phyloP scores from a whole-genome alignment of 2,888 invertebrate species.

The Bombylius discolor region DNA sequence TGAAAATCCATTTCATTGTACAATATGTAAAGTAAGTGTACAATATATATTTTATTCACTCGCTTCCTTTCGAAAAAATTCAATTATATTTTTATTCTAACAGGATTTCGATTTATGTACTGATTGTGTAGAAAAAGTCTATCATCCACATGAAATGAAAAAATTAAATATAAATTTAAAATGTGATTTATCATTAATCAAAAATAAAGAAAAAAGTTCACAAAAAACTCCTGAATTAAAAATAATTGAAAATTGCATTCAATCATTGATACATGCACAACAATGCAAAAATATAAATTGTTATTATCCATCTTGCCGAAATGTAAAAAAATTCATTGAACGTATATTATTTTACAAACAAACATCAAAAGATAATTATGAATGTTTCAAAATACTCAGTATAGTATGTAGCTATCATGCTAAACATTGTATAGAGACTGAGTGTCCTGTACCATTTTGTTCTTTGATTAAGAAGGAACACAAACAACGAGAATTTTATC shows the following conservation, averaged over 20 bases:
- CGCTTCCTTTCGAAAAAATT: background rate
- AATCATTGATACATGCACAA: conserved; percentile 89
- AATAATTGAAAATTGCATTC: conserved; percentile 87
- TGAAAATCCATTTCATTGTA: conserved; percentile 95
- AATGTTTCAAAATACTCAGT: conserved; percentile 97
- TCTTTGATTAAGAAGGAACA: conserved; percentile 95
- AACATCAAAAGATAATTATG: conserved; percentile 92
- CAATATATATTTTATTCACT: background rate
- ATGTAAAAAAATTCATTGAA: conserved; percentile 98
- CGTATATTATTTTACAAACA: conserved; percentile 96
- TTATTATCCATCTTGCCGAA: conserved; percentile 90
- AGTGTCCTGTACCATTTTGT: conserved; percentile 98
- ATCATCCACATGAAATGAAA: conserved; percentile 96
- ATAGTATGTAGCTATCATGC: conserved; percentile 98
- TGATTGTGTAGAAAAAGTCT: conserved; percentile 83
- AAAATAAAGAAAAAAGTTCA: conserved; percentile 76
- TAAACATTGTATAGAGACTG: conserved; percentile 92
- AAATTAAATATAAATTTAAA: conserved; percentile 89
- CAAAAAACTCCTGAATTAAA: conserved; percentile 70
- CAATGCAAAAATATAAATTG: conserved; percentile 98
- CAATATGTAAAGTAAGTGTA: conserved; percentile 77
- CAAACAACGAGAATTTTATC: conserved; percentile 92
- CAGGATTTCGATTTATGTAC: conserved; percentile 96
- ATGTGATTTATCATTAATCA: conserved; percentile 77
- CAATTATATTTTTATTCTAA: conserved; percentile 7